Conservation (phyloP, 2,113 vertebrate species). For the Myotis brandtii region DNA sequence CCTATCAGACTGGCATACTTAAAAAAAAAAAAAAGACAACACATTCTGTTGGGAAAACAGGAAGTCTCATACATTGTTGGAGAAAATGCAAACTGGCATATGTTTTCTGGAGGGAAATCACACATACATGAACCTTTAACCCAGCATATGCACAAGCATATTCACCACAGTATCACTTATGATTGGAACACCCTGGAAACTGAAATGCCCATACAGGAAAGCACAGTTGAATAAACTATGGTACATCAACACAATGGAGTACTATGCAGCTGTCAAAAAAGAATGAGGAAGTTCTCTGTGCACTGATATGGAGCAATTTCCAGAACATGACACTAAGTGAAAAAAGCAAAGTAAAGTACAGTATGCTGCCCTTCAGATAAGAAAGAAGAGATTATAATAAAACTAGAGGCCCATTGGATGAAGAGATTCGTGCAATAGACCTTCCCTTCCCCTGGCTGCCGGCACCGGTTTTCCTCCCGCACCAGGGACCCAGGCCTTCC, state of each 20-base stretch:
- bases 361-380: not conserved
- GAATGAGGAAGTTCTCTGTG: not conserved
- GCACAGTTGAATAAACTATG: not conserved
- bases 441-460: too few species aligned
- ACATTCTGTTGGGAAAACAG: not conserved
- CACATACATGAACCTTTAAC: not conserved
- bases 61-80: not conserved
- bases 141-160: not conserved
- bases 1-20: not conserved
- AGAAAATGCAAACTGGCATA: not conserved
- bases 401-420: not conserved
- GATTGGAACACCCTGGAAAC: not conserved
- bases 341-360: not conserved
- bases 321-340: not conserved
- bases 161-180: not conserved
- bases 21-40: too few species aligned
- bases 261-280: not conserved
- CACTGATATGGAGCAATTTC: not conserved
- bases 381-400: not conserved
- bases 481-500: too few species aligned
- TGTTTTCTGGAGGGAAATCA: not conserved
- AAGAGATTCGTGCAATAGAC: too few species aligned
- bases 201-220: not conserved
- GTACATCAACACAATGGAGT: not conserved
- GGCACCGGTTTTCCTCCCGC: too few species aligned